phyloP scores from a whole-genome alignment of 2,797 vertebrate species.

The Gymnoscopelus microlampas region DNA sequence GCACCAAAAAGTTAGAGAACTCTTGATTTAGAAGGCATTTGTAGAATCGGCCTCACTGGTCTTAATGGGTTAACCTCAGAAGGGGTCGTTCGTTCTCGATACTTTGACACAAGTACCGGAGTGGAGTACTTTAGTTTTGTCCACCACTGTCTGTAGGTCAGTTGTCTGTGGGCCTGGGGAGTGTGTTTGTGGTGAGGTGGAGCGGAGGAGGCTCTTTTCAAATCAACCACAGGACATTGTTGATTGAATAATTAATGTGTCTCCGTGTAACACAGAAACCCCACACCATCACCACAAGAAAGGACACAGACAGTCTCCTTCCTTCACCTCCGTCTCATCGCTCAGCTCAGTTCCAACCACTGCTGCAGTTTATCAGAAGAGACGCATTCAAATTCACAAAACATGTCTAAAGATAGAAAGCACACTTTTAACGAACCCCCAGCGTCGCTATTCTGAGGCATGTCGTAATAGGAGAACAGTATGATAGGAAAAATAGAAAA shows the following conservation, averaged over 20 bases:
- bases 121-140: too few species aligned
- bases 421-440: background rate
- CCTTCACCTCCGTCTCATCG: slow-evolving; percentile 7
- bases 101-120: too few species aligned
- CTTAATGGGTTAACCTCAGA: too few species aligned
- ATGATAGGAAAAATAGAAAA: too few species aligned
- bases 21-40: too few species aligned
- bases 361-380: background rate
- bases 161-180: slow-evolving; percentile 44
- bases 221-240: slow-evolving; percentile 93
- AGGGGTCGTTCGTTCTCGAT: too few species aligned
- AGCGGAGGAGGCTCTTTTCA: slow-evolving; percentile 73
- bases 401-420: too few species aligned
- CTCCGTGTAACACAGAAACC: slow-evolving; percentile 90
- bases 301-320: slow-evolving; percentile 27
- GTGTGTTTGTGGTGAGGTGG: slow-evolving; percentile 78
- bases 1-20: too few species aligned
- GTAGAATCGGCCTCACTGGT: too few species aligned
- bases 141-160: background rate
- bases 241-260: slow-evolving; percentile 97
- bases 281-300: slow-evolving; percentile 81
- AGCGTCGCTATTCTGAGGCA: background rate
- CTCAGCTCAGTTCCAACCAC: background rate
- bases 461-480: background rate
- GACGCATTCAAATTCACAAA: background rate